A percentile compares a stretch with the other conserved stretches of the same genome.
phyloP scores from a whole-genome alignment of 2,888 invertebrate genomes.

The Nebria brevicollis region DNA sequence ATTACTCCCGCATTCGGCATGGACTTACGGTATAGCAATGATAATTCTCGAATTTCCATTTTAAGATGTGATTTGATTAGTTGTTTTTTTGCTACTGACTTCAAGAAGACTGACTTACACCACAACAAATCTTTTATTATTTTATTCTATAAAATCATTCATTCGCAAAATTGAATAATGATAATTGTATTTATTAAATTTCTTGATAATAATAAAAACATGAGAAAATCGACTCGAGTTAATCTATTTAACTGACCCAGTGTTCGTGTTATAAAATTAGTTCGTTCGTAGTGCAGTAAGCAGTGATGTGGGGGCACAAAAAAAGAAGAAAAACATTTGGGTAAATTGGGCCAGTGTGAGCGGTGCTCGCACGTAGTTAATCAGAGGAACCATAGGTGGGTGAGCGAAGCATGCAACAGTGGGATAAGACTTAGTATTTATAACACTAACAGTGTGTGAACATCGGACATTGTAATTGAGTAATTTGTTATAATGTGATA shows the following conservation, averaged over 20 bases:
- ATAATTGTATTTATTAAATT: no score
- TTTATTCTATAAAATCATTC: no score
- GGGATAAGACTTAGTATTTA: constrained; percentile 13
- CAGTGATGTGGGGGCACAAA: neutral
- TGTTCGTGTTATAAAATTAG: neutral
- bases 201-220: no score
- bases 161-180: no score
- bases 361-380: constrained; percentile 37
- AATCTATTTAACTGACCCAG: neutral
- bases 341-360: constrained; percentile 34
- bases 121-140: neutral
- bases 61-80: constrained; percentile 28
- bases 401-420: neutral
- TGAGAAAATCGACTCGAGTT: neutral
- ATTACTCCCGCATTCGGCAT: constrained; percentile 45
- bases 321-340: neutral
- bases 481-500: constrained; percentile 47
- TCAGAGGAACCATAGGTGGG: constrained; percentile 29
- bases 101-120: constrained; percentile 31
- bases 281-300: neutral
- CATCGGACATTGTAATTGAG: constrained; percentile 46
- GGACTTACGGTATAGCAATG: constrained; percentile 27
- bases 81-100: constrained; percentile 41
- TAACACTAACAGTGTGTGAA: constrained; percentile 47
- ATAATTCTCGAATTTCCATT: constrained; percentile 40